phyloP scores from a whole-genome alignment of 2,113 vertebrate genomes.

The Sceloporus tristichus region DNA sequence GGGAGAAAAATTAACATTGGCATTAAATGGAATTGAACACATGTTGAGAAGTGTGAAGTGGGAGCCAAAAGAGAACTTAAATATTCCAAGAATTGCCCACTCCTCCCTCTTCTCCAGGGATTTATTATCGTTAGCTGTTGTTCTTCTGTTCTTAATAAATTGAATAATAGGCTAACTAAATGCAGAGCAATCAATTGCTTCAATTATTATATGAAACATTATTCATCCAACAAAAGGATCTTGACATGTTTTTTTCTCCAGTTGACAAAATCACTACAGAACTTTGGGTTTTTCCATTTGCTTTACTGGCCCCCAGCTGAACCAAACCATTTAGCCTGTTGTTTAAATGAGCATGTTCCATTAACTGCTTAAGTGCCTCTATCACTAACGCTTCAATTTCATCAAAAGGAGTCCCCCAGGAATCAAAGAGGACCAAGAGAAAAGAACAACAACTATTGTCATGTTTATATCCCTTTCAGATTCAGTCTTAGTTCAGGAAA shows the following conservation, averaged over 20 bases:
- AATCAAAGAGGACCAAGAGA: not conserved
- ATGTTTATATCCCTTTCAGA: constrained; percentile 1
- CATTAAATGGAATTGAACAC: not conserved
- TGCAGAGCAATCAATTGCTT: not conserved
- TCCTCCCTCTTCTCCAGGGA: constrained; percentile 26
- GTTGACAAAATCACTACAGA: not conserved
- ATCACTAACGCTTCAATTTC: not conserved
- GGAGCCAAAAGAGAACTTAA: constrained; percentile 42
- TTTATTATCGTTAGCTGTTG: not conserved
- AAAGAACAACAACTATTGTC: not conserved
- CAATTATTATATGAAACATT: constrained; percentile 30
- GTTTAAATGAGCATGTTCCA: not conserved
- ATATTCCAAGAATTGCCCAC: not conserved
- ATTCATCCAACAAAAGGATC: not conserved
- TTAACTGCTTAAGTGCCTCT: not conserved
- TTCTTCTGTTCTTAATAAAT: constrained; percentile 5
- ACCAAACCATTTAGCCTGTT: not conserved
- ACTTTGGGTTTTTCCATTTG: not conserved
- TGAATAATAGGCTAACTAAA: constrained; percentile 16
- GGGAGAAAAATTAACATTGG: constrained; percentile 20
- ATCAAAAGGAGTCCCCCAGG: constrained; percentile 13
- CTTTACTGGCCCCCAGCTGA: not conserved
- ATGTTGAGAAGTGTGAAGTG: constrained; percentile 17
- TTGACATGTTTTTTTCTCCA: not conserved
- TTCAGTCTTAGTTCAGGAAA: not conserved